Evolutionary conservation across 2,113 vertebrate genomes (phyloP), one percentile per base, ranked within the genome.

Genomic region (Machaerirhynchus nigripectus): DNA sequence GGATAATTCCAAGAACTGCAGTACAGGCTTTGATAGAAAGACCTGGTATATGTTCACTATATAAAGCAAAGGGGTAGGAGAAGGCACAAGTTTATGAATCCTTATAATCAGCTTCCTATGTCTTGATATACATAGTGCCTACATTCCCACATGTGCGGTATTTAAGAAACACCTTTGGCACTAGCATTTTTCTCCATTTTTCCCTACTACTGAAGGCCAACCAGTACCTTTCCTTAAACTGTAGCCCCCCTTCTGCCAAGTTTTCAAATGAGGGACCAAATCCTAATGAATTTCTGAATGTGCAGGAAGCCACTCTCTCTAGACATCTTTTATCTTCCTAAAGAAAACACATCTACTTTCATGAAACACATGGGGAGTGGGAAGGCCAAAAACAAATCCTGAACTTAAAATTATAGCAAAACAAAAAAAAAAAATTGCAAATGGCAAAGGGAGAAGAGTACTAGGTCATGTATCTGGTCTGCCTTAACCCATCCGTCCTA

Each of bases 161-260:
- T 40, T 84, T 78, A 53, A 47, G 46, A 57, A 77, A 73, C 2
- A 35, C 5, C 6, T 17, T 52, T 73, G 37, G 53, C 31, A 61
- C 16, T 24, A 64, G n/a, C 21, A 24, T 21, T 69, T 86, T 77
- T 77, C 44, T 59, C 19, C 13, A 16, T 49, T 90, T 77, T 44
- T 56, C 28, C 63, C 70, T 53, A 5, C 20, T 52, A 31, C 61
- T 76, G 37, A 84, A 47, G 53, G 15, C 11, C 78, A 39, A 77
- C 14, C 49, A 24, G 3, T 53, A 37, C 22, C 44, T 59, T 76
- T 59, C 31, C 24, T 46, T 71, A 47, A 84, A 68, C 26, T 77
- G 31, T 42, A 50, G 5, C 4, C 4, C 8, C 4, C 3, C 18
- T 63, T 44, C 71, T 1, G 1, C 1, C 7, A 5, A 50, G 21